Evolutionary conservation across 2,888 invertebrate genomes (phyloP), one percentile per base, ranked within the genome.

Genomic region (Cheilosia scutellata): DNA sequence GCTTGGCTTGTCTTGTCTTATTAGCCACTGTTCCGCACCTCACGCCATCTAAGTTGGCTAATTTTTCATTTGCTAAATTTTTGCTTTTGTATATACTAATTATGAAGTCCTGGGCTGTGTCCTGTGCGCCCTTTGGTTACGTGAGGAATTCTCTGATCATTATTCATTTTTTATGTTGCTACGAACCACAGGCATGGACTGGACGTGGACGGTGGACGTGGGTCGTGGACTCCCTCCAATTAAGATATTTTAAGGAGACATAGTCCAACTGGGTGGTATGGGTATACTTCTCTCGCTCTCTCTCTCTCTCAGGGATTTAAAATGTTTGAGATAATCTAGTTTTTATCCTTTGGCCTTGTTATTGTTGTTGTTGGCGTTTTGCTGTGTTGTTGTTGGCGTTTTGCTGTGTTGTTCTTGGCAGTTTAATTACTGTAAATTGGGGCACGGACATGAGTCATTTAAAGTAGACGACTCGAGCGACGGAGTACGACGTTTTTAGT

Each of bases 341-440:
- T 84, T 75, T 79, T 79, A 84, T 76, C 84, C 79, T 84, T 84
- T 84, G 40, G 75, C 79, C 79, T 71, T 71, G 74, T 71, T 75
- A 63, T 78, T 82, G 58, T 74, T 63, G 37, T 27, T 70, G 49
- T 27, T 62, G 31, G 20, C n/a, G n/a, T n/a, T n/a, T n/a, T n/a
- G n/a, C n/a, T n/a, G n/a, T n/a, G n/a, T n/a, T n/a, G n/a, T n/a
- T n/a, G n/a, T n/a, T 60, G 42, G 53, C 31, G 65, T 42, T 60
- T 72, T 31, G 49, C 49, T 20, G 31, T 55, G 77, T 63, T 84
- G 75, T 84, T 79, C 79, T 84, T 79, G 84, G 79, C 75, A 79
- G 84, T 84, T 84, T 84, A 84, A 84, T 84, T 84, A 79, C 84
- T 84, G 79, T 84, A 84, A 84, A 84, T 79, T 84, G 79, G 79